phyloP scores from a whole-genome alignment of 1,140 invertebrate species.

The Dryas iulia region DNA sequence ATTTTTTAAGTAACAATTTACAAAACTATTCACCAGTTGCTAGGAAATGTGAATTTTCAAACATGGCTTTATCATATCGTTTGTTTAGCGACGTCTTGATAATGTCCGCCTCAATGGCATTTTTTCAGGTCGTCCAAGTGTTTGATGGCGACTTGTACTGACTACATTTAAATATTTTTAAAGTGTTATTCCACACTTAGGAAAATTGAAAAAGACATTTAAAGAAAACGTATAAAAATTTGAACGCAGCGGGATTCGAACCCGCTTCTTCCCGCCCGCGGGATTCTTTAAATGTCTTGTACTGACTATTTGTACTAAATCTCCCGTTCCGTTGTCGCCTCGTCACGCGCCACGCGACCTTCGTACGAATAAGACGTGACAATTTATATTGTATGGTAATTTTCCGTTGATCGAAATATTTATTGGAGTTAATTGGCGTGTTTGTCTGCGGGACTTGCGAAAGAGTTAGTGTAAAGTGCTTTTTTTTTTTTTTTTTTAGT shows the following conservation, averaged over 20 bases:
- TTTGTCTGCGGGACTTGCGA: neutral
- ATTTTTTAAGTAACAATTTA: too few species aligned
- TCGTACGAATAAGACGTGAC: slow-evolving; percentile 5
- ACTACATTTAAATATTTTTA: too few species aligned
- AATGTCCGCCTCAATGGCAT: slow-evolving; percentile 1
- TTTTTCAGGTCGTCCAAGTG: neutral
- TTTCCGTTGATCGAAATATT: slow-evolving; percentile 12
- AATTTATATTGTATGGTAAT: neutral
- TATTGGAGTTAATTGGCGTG: neutral
- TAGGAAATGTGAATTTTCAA: neutral
- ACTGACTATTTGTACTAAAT: neutral
- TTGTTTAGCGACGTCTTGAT: slow-evolving; percentile 5
- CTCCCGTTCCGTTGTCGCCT: neutral
- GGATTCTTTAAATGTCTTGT: too few species aligned
- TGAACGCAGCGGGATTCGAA: too few species aligned
- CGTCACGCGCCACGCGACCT: slow-evolving; percentile 6
- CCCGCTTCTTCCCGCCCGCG: too few species aligned
- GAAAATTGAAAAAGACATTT: too few species aligned
- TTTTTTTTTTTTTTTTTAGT: too few species aligned
- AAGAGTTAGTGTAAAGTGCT: too few species aligned
- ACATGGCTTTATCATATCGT: neutral
- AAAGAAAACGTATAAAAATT: too few species aligned
- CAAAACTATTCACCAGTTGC: too few species aligned
- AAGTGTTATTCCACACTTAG: too few species aligned
- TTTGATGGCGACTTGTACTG: neutral